Conservation (phyloP, 2,113 vertebrate genomes). For the Ondatra zibethicus region DNA sequence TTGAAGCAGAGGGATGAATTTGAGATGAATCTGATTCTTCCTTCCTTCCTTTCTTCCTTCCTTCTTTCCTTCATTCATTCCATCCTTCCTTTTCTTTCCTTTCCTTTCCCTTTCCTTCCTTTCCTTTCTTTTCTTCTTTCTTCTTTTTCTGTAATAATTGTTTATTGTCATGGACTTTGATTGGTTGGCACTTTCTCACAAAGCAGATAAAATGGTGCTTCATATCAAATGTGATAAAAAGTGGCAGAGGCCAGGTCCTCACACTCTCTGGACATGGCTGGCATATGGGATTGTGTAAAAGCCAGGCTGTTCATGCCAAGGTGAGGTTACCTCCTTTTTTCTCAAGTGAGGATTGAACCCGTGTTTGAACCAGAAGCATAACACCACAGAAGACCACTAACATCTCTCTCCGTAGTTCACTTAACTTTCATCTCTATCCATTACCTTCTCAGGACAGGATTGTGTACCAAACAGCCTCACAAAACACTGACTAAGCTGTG, state of each 20-base stretch:
- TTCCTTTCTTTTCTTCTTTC: too few species aligned
- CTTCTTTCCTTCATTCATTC: neutral
- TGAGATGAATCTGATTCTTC: neutral
- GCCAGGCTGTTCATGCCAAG: neutral
- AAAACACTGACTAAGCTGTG: neutral
- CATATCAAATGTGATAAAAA: neutral
- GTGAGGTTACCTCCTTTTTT: neutral
- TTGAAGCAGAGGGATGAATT: neutral
- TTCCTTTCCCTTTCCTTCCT: neutral
- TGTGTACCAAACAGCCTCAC: neutral
- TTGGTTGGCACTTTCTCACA: neutral
- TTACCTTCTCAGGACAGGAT: neutral
- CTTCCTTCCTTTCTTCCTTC: rapidly evolving
- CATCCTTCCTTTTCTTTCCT: neutral
- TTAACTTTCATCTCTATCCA: neutral
- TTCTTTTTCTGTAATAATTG: neutral
- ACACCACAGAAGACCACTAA: rapidly evolving
- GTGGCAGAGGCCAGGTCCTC: neutral
- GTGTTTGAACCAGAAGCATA: neutral
- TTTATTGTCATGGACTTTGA: neutral
- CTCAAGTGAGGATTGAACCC: neutral
- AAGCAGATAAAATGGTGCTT: neutral
- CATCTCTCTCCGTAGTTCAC: neutral
- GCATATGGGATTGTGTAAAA: neutral
- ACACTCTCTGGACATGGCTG: neutral